phyloP scores from a whole-genome alignment of 2,113 vertebrate genomes.

The Cygnus atratus region DNA sequence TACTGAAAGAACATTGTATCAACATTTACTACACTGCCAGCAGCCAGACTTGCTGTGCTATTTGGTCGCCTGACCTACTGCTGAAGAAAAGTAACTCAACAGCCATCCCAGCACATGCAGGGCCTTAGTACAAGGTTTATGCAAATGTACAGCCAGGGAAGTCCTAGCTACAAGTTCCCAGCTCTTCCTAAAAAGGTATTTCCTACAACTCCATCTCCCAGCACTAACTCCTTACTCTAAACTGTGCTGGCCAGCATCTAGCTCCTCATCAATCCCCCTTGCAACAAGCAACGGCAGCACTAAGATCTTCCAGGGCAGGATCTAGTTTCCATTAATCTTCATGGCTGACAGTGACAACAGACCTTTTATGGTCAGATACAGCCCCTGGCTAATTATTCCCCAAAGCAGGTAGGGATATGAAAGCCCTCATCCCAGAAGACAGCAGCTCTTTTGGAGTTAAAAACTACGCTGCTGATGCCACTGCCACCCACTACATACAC shows the following conservation, averaged over 20 bases:
- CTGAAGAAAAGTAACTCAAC: neutral
- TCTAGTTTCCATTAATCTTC: constrained; percentile 52
- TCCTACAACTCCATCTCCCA: neutral
- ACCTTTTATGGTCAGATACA: constrained; percentile 36
- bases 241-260: neutral
- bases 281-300: constrained; percentile 11
- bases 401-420: neutral
- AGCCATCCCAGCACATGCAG: neutral
- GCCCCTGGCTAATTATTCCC: neutral
- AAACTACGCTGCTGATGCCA: neutral
- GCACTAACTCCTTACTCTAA: neutral
- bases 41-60: neutral
- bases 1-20: neutral
- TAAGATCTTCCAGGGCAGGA: neutral
- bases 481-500: neutral
- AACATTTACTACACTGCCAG: neutral
- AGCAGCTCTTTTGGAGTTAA: neutral
- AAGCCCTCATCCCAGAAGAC: neutral
- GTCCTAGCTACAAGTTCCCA: neutral
- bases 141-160: neutral
- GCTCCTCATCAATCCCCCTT: constrained; percentile 15
- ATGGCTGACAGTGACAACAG: constrained; percentile 14
- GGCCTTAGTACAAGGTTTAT: neutral
- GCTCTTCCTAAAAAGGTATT: constrained; percentile 27
- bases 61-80: neutral